A percentile compares a stretch with the other conserved stretches of the same genome.
These are phyloP conservation scores for Polydrusus tereticollis DNA, from an alignment of 2,888 invertebrate genomes.

Conservation along the genomic window DNA sequence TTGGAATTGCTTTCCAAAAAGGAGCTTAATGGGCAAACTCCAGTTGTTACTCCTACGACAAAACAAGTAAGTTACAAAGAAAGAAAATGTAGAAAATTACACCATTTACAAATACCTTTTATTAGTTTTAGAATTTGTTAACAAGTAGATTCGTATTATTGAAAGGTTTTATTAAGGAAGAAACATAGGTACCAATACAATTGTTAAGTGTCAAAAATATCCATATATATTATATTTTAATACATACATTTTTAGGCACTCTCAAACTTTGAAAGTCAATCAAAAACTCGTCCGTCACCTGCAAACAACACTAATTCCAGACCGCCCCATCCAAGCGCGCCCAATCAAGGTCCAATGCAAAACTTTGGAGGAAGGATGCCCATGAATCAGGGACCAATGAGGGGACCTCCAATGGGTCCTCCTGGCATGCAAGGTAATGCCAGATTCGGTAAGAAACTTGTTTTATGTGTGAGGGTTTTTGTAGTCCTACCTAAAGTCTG, in stretches of 20 bases:
- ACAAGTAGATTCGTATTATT: too few species aligned
- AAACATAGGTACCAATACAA: too few species aligned
- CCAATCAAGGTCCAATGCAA: slow-evolving; percentile 61
- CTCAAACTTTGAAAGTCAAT: slow-evolving; percentile 90
- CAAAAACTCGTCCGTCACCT: slow-evolving; percentile 88
- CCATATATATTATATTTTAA: too few species aligned
- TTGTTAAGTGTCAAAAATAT: too few species aligned
- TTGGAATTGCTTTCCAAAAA: slow-evolving; percentile 96
- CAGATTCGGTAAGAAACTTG: slow-evolving; percentile 31
- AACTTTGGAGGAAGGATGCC: slow-evolving; percentile 71
- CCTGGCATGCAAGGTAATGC: slow-evolving; percentile 61
- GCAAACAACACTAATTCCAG: slow-evolving; percentile 75
- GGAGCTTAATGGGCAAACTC: slow-evolving; percentile 95
- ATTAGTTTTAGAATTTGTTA: too few species aligned
- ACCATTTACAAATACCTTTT: too few species aligned
- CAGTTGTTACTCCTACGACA: slow-evolving; percentile 94
- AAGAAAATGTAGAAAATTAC: too few species aligned
- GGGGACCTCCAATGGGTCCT: slow-evolving; percentile 64
- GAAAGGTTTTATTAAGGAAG: too few species aligned
- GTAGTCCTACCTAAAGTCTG: neutral
- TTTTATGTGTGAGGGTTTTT: neutral
- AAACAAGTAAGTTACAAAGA: slow-evolving; percentile 81
- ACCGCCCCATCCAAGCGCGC: slow-evolving; percentile 71
- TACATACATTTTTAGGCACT: slow-evolving; percentile 27
- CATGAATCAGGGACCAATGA: slow-evolving; percentile 66